Conservation (phyloP, 2,113 vertebrate genomes). For the Dicaeum eximium region DNA sequence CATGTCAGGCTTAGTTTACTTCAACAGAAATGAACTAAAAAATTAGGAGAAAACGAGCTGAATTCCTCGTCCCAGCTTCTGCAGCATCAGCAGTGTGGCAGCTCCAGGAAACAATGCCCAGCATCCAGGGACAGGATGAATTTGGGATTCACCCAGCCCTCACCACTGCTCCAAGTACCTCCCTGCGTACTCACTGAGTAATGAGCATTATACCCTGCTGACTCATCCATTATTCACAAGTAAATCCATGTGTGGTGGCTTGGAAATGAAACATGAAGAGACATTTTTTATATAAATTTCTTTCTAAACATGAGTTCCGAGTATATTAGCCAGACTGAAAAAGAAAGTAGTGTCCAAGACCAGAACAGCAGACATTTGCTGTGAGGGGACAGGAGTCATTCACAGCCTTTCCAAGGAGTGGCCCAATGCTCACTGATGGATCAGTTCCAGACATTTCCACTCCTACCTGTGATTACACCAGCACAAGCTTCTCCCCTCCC, state of each 20-base stretch:
- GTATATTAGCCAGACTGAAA: background rate
- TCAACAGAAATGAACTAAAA: background rate
- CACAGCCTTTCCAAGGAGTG: background rate
- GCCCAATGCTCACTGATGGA: background rate
- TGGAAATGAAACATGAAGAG: background rate
- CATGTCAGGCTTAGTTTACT: background rate
- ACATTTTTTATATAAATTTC: background rate
- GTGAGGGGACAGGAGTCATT: background rate
- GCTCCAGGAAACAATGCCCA: background rate
- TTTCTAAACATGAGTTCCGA: background rate
- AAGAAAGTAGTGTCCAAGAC: background rate
- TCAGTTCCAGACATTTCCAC: background rate
- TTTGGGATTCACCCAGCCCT: background rate
- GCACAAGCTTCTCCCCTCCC: background rate
- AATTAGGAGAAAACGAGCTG: background rate
- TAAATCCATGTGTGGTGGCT: background rate
- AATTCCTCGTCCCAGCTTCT: background rate
- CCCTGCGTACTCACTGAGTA: constrained; percentile 12
- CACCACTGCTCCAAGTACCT: background rate
- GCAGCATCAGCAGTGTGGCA: background rate
- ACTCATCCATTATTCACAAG: constrained; percentile 40
- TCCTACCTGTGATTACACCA: constrained; percentile 10
- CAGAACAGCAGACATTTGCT: background rate
- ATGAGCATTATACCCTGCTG: constrained; percentile 23
- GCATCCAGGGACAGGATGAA: background rate